A percentile compares a stretch with the other conserved stretches of the same genome.
phyloP scores from a whole-genome alignment of 2,888 invertebrate genomes.

The Noctua comes region DNA sequence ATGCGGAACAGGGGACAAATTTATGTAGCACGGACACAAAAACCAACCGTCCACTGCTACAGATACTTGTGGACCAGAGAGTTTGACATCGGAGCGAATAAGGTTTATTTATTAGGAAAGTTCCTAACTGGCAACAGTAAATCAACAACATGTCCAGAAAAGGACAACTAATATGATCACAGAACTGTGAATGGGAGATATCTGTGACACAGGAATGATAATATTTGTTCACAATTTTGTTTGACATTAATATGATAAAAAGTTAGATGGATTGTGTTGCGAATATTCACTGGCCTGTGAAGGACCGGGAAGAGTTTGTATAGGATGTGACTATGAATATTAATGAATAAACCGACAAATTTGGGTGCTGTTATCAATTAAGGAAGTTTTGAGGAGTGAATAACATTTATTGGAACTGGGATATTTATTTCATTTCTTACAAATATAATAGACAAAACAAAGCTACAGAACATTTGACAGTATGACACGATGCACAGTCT shows the following conservation, averaged over 20 bases:
- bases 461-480: not conserved
- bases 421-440: slow-evolving; percentile 12
- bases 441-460: too few species aligned
- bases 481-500: too few species aligned
- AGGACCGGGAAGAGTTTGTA: slow-evolving; percentile 59
- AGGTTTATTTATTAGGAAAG: slow-evolving; percentile 89
- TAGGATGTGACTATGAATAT: slow-evolving; percentile 67
- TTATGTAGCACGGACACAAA: slow-evolving; percentile 85
- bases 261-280: slow-evolving; percentile 67
- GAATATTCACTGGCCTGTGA: slow-evolving; percentile 67
- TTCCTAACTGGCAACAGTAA: slow-evolving; percentile 85
- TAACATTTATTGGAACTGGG: slow-evolving; percentile 41
- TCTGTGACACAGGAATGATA: slow-evolving; percentile 70
- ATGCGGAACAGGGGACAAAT: slow-evolving; percentile 83
- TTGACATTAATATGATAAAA: slow-evolving; percentile 73
- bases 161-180: slow-evolving; percentile 69
- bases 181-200: slow-evolving; percentile 68
- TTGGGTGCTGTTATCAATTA: slow-evolving; percentile 62
- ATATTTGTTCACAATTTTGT: slow-evolving; percentile 72
- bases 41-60: slow-evolving; percentile 80
- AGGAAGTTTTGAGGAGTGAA: slow-evolving; percentile 41
- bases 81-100: slow-evolving; percentile 87
- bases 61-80: slow-evolving; percentile 85
- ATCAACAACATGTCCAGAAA: slow-evolving; percentile 82
- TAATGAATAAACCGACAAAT: slow-evolving; percentile 64